A percentile compares a stretch with the other conserved stretches of the same genome.
Conservation (phyloP, 2,797 vertebrate species). For the Rhynchonycteris naso region DNA sequence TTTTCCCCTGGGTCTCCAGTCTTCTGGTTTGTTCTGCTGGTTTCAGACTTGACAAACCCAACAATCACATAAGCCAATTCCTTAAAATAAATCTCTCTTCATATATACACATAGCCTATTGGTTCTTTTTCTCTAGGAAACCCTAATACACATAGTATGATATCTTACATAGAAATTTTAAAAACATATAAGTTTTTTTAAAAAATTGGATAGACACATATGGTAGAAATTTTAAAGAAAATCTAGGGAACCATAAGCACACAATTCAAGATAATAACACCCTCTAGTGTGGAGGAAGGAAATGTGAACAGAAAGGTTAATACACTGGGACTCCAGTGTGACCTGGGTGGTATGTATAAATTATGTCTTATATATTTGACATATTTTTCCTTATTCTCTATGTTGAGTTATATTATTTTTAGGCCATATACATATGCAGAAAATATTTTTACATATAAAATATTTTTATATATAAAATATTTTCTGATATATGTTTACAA, state of each 20-base stretch:
- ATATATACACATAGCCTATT: not conserved
- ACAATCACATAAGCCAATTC: not conserved
- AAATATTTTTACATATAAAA: not conserved
- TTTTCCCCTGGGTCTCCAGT: not conserved
- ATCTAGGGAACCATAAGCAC: not conserved
- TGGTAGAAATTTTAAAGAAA: not conserved
- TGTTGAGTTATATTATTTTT: not conserved
- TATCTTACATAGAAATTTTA: not conserved
- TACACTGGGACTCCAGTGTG: not conserved
- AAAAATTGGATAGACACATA: not conserved
- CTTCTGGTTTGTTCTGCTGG: not conserved
- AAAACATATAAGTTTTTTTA: not conserved
- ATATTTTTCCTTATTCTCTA: not conserved
- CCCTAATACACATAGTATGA: not conserved
- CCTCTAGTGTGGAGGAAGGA: not conserved
- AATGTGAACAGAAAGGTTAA: not conserved
- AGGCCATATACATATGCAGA: not conserved
- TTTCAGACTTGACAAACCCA: not conserved
- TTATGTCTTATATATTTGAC: not conserved
- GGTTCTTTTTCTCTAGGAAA: not conserved
- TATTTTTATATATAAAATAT: not conserved
- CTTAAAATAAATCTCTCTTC: constrained; percentile 16
- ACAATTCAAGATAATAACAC: not conserved
- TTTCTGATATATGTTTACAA: not conserved
- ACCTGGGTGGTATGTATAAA: not conserved